Evolutionary conservation across 2,113 vertebrate species (phyloP).

Genomic region (Hiodon alosoides): DNA sequence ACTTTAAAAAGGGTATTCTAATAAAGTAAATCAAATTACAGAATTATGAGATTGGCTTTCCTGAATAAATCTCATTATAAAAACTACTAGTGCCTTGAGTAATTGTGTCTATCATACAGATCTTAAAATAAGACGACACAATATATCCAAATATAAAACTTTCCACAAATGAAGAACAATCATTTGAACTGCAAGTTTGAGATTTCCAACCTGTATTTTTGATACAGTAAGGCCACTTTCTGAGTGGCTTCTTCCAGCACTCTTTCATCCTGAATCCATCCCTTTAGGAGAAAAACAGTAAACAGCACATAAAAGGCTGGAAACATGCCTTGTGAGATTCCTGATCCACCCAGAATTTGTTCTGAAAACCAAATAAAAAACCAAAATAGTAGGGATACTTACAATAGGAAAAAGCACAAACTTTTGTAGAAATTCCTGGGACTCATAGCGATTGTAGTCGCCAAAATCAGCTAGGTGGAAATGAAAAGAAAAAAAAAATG

Average conservation of each 20-base stretch:
- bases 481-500: conserved; percentile 22
- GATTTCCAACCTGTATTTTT: conserved; percentile 78
- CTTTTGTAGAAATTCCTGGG: conserved; percentile 94
- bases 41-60: not conserved
- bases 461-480: conserved; percentile 85
- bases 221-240: conserved; percentile 90
- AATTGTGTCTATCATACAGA: too few species aligned
- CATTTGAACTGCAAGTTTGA: not conserved
- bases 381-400: conserved; percentile 49
- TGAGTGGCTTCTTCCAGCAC: conserved; percentile 91
- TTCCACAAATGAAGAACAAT: not conserved
- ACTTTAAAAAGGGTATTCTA: too few species aligned
- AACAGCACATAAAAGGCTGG: not conserved
- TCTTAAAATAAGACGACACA: not conserved
- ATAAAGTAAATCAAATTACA: not conserved
- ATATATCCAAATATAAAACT: too few species aligned
- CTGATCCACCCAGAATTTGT: not conserved
- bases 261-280: conserved; percentile 92
- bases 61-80: not conserved
- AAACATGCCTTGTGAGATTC: not conserved
- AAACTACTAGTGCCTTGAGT: not conserved
- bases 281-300: conserved; percentile 56
- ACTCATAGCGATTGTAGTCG: conserved; percentile 93
- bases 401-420: conserved; percentile 94
- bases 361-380: not conserved